phyloP scores from a whole-genome alignment of 2,797 vertebrate species.

The Antrozous pallidus region DNA sequence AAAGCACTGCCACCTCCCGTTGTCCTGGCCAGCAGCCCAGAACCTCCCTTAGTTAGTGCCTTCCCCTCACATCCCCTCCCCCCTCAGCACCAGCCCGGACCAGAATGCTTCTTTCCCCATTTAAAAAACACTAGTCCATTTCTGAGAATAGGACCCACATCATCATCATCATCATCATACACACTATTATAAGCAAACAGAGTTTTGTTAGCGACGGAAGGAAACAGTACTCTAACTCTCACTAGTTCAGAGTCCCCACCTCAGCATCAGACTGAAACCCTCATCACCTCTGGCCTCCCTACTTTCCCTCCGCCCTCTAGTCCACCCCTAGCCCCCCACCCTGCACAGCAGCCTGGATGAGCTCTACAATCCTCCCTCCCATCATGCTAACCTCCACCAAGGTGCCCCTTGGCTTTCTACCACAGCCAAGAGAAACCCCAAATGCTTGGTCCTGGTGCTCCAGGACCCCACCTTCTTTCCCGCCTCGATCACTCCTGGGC shows the following conservation, averaged over 20 bases:
- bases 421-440: background rate
- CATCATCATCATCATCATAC: background rate
- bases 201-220: too few species aligned
- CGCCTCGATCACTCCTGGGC: background rate
- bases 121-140: background rate
- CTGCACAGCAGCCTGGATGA: background rate
- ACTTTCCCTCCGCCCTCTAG: background rate
- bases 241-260: background rate
- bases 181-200: background rate
- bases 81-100: background rate
- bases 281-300: background rate
- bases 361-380: background rate
- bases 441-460: background rate
- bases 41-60: background rate
- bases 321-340: background rate
- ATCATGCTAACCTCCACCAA: rapidly evolving
- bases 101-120: background rate
- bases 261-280: background rate
- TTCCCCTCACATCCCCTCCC: rapidly evolving
- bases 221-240: background rate
- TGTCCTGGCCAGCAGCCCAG: background rate
- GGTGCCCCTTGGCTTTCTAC: background rate
- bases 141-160: background rate
- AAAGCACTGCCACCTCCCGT: rapidly evolving
- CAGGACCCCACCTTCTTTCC: background rate